Percentiles rank a stretch among this genome's conserved stretches.
These are phyloP conservation scores for Bellardia bayeri DNA, from an alignment of 2,888 invertebrate genomes.

Conservation along the genomic window DNA sequence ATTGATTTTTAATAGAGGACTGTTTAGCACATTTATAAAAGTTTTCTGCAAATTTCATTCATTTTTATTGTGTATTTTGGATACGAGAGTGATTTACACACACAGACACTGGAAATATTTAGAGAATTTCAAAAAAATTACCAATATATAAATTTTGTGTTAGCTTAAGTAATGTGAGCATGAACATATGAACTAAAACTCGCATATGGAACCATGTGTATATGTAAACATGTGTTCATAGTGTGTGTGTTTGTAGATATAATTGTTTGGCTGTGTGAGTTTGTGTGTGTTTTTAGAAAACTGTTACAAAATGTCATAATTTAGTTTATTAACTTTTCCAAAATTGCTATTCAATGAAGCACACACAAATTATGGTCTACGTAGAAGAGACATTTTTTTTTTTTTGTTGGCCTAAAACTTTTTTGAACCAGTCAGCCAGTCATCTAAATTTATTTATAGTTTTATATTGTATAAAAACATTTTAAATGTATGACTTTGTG, in stretches of 20 bases:
- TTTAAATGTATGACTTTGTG: background rate
- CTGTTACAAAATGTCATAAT: conserved; percentile 75
- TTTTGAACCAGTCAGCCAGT: conserved; percentile 40
- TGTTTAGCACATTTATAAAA: too few relatives aligned
- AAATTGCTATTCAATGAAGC: conserved; percentile 71
- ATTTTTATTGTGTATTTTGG: too few relatives aligned
- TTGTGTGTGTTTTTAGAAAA: conserved; percentile 57
- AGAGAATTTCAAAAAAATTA: too few relatives aligned
- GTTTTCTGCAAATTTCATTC: too few relatives aligned
- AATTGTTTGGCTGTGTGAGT: background rate
- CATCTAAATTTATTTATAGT: conserved; percentile 59
- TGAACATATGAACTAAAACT: background rate
- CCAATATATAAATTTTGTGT: too few relatives aligned
- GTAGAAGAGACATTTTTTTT: conserved; percentile 26
- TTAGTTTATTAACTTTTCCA: conserved; percentile 75
- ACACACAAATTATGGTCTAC: conserved; percentile 62
- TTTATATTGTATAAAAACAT: background rate
- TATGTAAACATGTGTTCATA: background rate
- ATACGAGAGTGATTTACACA: too few relatives aligned
- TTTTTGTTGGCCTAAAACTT: conserved; percentile 25
- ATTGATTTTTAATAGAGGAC: too few relatives aligned
- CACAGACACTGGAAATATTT: too few relatives aligned
- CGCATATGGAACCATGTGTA: background rate
- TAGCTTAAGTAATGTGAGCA: background rate
- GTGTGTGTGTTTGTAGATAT: background rate